phyloP scores from a whole-genome alignment of 2,888 invertebrate genomes.

The Aromia moschata region DNA sequence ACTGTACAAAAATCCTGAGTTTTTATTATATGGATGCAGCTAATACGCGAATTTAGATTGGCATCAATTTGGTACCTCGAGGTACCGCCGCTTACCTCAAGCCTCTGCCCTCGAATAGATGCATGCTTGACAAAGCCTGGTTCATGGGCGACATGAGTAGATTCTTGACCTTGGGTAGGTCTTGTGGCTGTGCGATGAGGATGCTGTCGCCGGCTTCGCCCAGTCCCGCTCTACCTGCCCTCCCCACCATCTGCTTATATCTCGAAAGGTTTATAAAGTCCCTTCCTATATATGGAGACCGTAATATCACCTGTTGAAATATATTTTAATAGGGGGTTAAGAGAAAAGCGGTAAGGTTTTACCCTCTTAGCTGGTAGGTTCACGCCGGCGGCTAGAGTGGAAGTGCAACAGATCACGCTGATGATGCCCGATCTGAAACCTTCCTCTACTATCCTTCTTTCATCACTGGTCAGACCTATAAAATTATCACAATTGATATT shows the following conservation, averaged over 20 bases:
- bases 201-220: constrained; percentile 87
- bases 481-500: not conserved
- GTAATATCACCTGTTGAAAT: constrained; percentile 67
- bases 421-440: constrained; percentile 85
- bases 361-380: constrained; percentile 93
- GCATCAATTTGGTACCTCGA: not conserved
- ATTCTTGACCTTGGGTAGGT: constrained; percentile 68
- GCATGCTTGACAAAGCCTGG: constrained; percentile 70
- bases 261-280: constrained; percentile 63
- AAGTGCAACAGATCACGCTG: constrained; percentile 92
- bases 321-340: not conserved
- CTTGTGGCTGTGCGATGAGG: constrained; percentile 74
- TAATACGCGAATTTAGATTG: no score
- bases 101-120: constrained; percentile 66
- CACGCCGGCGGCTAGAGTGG: constrained; percentile 97
- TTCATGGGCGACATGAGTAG: constrained; percentile 74
- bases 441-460: constrained; percentile 85
- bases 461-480: constrained; percentile 81
- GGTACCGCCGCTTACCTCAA: constrained; percentile 57
- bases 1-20: no score
- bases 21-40: no score
- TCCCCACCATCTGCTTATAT: constrained; percentile 96
- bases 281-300: constrained; percentile 72
- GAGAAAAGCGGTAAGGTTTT: constrained; percentile 37
- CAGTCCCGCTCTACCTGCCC: constrained; percentile 92